Percentiles rank a stretch among this genome's conserved stretches.
phyloP scores from a whole-genome alignment of 1,140 invertebrate genomes.

The Lerema accius region DNA sequence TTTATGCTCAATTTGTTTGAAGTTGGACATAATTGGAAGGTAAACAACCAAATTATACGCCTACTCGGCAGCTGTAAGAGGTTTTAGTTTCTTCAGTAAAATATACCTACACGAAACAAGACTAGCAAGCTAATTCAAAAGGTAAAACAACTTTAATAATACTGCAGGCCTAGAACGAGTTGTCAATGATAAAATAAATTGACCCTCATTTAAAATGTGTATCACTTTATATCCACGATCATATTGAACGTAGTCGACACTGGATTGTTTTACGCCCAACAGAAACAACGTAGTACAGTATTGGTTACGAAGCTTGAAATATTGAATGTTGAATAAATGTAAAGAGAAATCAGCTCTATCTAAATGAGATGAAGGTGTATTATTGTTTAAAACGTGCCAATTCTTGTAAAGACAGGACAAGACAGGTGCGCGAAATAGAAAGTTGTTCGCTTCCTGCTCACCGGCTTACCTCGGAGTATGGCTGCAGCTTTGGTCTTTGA shows the following conservation, averaged over 20 bases:
- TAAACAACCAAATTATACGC: conserved; percentile 19
- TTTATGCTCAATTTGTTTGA: conserved; percentile 14
- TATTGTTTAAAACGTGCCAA: conserved; percentile 40
- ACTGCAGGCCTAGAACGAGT: neutral
- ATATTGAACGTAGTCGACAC: neutral
- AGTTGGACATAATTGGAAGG: conserved; percentile 16
- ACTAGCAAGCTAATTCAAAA: neutral
- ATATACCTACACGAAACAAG: neutral
- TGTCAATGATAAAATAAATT: neutral
- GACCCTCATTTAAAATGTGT: neutral
- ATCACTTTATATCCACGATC: neutral
- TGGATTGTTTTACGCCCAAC: neutral
- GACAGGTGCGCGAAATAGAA: conserved; percentile 81
- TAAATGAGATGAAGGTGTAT: conserved; percentile 38
- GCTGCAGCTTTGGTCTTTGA: conserved; percentile 52
- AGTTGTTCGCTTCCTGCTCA: conserved; percentile 80
- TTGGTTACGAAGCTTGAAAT: neutral
- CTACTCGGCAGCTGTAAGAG: neutral
- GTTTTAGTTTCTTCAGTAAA: neutral
- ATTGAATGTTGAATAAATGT: neutral
- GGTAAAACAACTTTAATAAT: neutral
- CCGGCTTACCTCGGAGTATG: conserved; percentile 63
- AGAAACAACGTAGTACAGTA: neutral
- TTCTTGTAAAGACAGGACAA: conserved; percentile 61
- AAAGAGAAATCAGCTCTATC: conserved; percentile 42